Evolutionary conservation across 2,797 vertebrate species (phyloP).

Genomic region (Leucoraja ocellata): DNA sequence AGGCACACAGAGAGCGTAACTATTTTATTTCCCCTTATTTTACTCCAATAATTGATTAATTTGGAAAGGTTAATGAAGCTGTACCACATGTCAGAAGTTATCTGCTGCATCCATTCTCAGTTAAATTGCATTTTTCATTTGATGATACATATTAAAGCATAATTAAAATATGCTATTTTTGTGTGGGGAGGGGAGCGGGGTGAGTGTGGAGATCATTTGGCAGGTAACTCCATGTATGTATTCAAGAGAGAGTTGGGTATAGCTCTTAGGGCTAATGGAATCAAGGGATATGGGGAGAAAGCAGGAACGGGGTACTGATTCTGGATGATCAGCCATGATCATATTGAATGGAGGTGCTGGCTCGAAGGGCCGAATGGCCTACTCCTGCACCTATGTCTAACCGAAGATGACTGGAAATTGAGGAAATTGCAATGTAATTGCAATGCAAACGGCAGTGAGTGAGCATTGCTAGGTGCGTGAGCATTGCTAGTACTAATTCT

Average conservation of each 20-base stretch:
- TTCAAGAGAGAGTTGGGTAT: too few relatives aligned
- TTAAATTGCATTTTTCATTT: background rate
- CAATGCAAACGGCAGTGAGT: constrained; percentile 27
- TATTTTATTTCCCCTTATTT: background rate
- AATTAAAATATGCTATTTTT: background rate
- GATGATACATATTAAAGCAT: background rate
- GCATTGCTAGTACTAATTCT: background rate
- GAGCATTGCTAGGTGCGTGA: constrained; percentile 10
- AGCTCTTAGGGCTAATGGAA: too few relatives aligned
- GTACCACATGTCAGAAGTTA: background rate
- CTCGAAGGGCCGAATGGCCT: too few relatives aligned
- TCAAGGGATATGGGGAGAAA: too few relatives aligned
- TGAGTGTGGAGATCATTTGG: background rate
- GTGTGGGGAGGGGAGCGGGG: background rate
- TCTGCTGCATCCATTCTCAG: too few relatives aligned
- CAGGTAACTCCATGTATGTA: background rate
- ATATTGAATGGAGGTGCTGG: too few relatives aligned
- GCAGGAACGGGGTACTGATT: too few relatives aligned
- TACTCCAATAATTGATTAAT: background rate
- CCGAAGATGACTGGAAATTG: background rate
- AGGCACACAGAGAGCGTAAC: background rate
- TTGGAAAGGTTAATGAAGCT: background rate
- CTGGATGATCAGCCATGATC: too few relatives aligned
- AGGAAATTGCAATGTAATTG: constrained; percentile 25
- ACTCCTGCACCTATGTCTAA: background rate